Percentiles rank a stretch among this genome's conserved stretches.
Conservation (phyloP, 2,797 vertebrate species). For the Phrynocephalus vlangalii region DNA sequence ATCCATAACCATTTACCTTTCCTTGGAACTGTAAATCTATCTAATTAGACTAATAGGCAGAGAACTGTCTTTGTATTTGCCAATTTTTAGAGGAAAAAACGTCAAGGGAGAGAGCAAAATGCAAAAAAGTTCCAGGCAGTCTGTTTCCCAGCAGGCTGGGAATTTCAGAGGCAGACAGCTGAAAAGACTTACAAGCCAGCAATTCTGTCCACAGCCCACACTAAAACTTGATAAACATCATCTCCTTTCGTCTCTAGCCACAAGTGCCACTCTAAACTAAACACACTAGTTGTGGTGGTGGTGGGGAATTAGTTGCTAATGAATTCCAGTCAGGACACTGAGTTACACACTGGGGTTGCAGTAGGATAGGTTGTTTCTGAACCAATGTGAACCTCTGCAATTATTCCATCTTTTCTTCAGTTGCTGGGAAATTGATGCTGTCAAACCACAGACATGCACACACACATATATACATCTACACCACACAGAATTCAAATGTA, state of each 20-base stretch:
- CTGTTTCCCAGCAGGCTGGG: conserved; percentile 1
- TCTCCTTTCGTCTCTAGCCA: not conserved
- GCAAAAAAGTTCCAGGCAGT: not conserved
- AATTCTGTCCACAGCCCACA: accelerated
- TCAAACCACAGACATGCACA: not conserved
- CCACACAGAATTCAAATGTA: conserved; percentile 27
- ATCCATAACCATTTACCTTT: conserved; percentile 18
- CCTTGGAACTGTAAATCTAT: conserved; percentile 3
- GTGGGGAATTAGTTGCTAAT: not conserved
- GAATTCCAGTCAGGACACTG: conserved; percentile 53
- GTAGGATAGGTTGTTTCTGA: conserved; percentile 28
- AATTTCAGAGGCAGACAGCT: not conserved
- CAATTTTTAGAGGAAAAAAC: not conserved
- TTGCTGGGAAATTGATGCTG: conserved; percentile 31
- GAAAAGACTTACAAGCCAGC: accelerated
- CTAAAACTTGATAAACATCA: accelerated
- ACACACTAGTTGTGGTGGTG: not conserved
- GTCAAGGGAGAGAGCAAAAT: not conserved
- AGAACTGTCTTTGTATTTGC: not conserved
- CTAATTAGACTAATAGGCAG: not conserved
- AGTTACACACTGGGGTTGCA: conserved; percentile 21
- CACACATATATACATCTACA: too few species aligned
- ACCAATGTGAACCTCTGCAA: not conserved
- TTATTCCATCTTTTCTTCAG: conserved; percentile 54
- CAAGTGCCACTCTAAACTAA: not conserved